Conservation (phyloP, 2,113 vertebrate genomes). For the Melanocharis versteri region DNA sequence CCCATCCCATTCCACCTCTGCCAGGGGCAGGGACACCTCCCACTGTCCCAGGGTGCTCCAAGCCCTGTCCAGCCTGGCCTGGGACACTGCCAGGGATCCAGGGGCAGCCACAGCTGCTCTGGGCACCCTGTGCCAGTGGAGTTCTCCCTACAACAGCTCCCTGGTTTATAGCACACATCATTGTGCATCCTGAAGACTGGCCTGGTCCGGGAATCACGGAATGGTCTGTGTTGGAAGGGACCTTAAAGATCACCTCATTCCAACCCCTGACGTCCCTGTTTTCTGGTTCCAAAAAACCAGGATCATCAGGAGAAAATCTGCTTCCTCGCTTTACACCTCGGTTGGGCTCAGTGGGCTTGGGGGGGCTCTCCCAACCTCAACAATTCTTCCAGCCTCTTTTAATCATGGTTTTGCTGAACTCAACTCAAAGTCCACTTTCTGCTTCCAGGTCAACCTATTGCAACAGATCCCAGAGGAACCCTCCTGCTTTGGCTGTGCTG, state of each 20-base stretch:
- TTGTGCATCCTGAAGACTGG: not conserved
- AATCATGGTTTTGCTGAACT: not conserved
- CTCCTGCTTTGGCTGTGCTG: not conserved
- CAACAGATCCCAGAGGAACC: not conserved
- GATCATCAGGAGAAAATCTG: not conserved
- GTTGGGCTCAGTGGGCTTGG: not conserved
- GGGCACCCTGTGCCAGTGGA: not conserved
- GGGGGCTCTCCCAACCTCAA: not conserved
- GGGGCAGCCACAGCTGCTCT: not conserved
- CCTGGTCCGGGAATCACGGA: not conserved
- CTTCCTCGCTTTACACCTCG: not conserved
- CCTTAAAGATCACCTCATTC: not conserved
- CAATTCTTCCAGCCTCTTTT: not conserved
- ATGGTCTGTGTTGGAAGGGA: not conserved
- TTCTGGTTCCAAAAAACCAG: not conserved
- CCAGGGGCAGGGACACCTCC: not conserved
- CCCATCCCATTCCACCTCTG: fast-evolving
- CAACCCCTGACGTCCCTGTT: not conserved
- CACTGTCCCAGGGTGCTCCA: not conserved
- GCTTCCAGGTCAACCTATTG: not conserved
- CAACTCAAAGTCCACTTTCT: not conserved
- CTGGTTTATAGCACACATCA: not conserved
- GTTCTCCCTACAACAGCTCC: not conserved
- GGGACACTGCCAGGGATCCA: not conserved
- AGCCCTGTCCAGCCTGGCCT: not conserved